These are phyloP conservation scores for Rhea pennata DNA, from an alignment of 2,113 vertebrate genomes.

Conservation along the genomic window DNA sequence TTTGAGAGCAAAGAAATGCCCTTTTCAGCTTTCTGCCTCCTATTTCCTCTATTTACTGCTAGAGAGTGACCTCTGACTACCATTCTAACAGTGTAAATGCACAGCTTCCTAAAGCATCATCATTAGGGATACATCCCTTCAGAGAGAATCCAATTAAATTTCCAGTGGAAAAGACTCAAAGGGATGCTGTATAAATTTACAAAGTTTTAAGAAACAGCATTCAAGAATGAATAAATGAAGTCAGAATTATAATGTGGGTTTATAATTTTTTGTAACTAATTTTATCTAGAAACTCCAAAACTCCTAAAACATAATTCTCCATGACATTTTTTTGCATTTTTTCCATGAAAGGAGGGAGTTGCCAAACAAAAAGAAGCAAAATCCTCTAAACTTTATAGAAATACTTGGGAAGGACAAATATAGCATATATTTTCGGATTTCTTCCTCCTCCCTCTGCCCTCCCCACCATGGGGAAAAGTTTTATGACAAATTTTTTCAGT, in stretches of 20 bases:
- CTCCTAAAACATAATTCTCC: not conserved
- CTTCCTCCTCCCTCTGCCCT: not conserved
- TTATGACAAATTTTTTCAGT: not conserved
- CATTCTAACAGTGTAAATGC: accelerated
- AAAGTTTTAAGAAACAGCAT: not conserved
- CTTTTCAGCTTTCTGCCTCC: not conserved
- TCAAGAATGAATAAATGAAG: accelerated
- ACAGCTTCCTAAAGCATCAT: accelerated
- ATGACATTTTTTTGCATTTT: accelerated
- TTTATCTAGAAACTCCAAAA: not conserved
- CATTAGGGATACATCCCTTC: not conserved
- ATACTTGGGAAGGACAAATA: not conserved
- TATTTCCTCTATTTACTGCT: not conserved
- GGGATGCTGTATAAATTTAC: not conserved
- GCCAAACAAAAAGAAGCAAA: accelerated
- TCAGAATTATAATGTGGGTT: not conserved
- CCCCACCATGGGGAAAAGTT: not conserved
- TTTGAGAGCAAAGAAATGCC: not conserved
- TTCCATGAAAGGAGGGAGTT: not conserved
- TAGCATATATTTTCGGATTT: accelerated
- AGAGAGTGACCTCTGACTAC: not conserved
- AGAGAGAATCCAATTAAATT: not conserved
- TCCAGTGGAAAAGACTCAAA: not conserved
- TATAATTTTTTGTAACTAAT: accelerated
- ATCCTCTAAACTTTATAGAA: not conserved